Evolutionary conservation across 2,113 vertebrate species (phyloP).

Genomic region (Callithrix jacchus): DNA sequence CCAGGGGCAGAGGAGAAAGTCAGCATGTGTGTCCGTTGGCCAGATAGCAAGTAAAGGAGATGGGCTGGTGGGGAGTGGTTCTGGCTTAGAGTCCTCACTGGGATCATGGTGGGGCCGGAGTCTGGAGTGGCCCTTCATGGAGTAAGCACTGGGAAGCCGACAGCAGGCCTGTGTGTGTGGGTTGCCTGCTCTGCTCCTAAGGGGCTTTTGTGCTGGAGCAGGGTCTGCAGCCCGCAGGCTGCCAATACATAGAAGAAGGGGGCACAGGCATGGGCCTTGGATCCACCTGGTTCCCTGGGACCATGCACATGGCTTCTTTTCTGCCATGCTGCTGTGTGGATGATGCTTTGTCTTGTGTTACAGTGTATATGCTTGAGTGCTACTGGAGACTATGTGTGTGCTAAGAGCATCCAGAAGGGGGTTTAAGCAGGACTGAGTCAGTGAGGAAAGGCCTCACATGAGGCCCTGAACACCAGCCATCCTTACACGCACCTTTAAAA

Average conservation of each 20-base stretch:
- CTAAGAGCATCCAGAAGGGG: background rate
- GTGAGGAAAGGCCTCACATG: fast-evolving
- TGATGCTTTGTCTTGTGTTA: background rate
- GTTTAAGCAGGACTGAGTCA: background rate
- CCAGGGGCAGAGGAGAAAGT: background rate
- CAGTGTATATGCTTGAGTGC: background rate
- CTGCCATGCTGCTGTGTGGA: background rate
- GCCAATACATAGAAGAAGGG: background rate
- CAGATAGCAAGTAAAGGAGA: background rate
- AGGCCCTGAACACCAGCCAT: background rate
- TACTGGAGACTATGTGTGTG: background rate
- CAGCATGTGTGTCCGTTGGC: background rate
- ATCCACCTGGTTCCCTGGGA: background rate
- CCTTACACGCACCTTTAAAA: background rate
- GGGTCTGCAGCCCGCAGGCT: too few species aligned
- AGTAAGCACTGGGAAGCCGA: fast-evolving
- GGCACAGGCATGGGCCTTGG: fast-evolving
- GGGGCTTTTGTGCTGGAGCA: background rate
- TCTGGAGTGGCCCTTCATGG: background rate
- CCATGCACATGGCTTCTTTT: background rate
- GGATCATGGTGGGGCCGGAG: background rate
- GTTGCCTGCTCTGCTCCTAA: background rate
- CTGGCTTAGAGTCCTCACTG: background rate
- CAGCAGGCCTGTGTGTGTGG: fast-evolving
- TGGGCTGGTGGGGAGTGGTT: background rate